A percentile compares a stretch with the other conserved stretches of the same genome.
phyloP scores from a whole-genome alignment of 2,888 invertebrate species.

The Sminthurinus aureus region DNA sequence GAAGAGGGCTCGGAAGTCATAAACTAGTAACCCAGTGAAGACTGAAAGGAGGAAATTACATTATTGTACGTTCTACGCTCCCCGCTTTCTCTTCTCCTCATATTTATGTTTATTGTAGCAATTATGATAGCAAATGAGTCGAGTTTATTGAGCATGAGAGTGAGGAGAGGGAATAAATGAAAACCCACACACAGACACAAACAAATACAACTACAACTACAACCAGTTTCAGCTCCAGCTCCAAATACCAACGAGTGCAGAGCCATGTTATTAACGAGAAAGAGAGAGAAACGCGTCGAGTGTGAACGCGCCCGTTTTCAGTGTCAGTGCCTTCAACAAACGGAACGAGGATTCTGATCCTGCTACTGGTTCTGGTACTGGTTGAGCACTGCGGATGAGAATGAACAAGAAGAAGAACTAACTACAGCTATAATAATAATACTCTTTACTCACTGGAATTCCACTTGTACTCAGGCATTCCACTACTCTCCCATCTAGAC shows the following conservation, averaged over 20 bases:
- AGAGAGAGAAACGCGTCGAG: background rate
- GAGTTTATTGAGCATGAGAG: slow-evolving; percentile 44
- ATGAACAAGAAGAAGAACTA: no score
- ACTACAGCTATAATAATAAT: no score
- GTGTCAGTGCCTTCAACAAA: background rate
- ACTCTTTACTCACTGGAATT: no score
- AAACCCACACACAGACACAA: slow-evolving; percentile 24
- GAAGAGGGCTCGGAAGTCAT: slow-evolving; percentile 36
- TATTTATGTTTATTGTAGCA: slow-evolving; percentile 49
- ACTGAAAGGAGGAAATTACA: slow-evolving; percentile 40
- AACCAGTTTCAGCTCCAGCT: background rate
- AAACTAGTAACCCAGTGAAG: slow-evolving; percentile 46
- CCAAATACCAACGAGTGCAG: background rate
- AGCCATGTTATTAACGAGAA: background rate
- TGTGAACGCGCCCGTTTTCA: background rate
- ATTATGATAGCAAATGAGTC: slow-evolving; percentile 45
- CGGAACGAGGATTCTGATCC: no score
- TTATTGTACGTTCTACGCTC: background rate
- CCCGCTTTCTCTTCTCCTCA: slow-evolving; percentile 20
- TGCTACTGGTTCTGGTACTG: no score
- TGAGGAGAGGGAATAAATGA: slow-evolving; percentile 38
- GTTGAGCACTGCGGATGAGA: no score
- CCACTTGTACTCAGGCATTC: no score
- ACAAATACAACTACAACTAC: no score
- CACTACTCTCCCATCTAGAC: no score